Conservation (phyloP, 2,113 vertebrate species). For the Puntigrus tetrazona region DNA sequence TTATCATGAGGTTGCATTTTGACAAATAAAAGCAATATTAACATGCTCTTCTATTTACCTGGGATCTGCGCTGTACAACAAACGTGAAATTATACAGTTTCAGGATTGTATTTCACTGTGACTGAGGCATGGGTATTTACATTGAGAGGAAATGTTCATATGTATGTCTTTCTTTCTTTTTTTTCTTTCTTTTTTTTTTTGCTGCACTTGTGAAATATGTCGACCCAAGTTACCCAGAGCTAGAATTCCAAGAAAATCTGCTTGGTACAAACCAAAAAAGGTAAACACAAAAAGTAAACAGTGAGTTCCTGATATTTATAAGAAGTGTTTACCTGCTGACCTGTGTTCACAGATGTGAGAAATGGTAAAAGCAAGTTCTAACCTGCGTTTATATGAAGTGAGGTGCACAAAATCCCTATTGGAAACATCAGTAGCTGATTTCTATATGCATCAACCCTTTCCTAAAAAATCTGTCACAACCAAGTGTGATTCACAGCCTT, state of each 20-base stretch:
- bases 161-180: background rate
- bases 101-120: constrained; percentile 42
- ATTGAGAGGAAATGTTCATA: constrained; percentile 35
- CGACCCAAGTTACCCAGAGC: constrained; percentile 33
- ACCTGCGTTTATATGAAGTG: constrained; percentile 48
- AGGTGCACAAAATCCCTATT: constrained; percentile 44
- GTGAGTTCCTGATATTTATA: constrained; percentile 59
- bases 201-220: constrained; percentile 54
- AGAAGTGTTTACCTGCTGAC: constrained; percentile 52
- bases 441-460: constrained; percentile 47
- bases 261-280: constrained; percentile 36
- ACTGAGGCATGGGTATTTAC: constrained; percentile 53
- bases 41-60: constrained; percentile 43
- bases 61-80: constrained; percentile 28
- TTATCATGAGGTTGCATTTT: constrained; percentile 49
- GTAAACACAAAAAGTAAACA: constrained; percentile 52
- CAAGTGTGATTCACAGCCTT: constrained; percentile 70
- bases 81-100: constrained; percentile 35
- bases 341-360: constrained; percentile 49
- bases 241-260: constrained; percentile 23
- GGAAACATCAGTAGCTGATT: constrained; percentile 62
- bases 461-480: constrained; percentile 48
- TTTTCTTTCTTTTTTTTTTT: too few species aligned
- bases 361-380: constrained; percentile 48
- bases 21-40: constrained; percentile 43